Evolutionary conservation across 2,888 invertebrate species (phyloP).

Genomic region (Choreutis nemorana): DNA sequence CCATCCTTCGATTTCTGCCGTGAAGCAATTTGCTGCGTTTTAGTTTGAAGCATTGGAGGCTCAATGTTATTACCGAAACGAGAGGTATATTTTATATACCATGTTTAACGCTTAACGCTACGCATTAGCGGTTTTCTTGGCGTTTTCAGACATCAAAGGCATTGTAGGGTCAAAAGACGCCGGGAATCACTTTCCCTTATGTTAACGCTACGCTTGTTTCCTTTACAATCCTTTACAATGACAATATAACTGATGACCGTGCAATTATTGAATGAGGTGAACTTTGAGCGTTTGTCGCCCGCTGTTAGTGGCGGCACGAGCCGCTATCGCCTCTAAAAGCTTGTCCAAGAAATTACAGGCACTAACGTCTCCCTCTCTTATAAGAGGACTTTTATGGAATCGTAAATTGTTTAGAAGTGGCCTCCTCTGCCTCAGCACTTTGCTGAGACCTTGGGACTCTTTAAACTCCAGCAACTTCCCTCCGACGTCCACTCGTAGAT

Average conservation of each 20-base stretch:
- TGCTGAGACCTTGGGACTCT: no score
- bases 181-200: constrained; percentile 3
- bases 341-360: constrained; percentile 20
- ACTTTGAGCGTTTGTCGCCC: constrained; percentile 2
- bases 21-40: no score
- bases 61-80: no score
- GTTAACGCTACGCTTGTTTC: constrained; percentile 3
- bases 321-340: constrained; percentile 16
- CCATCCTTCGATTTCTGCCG: no score
- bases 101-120: no score
- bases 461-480: no score
- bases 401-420: constrained; percentile 30
- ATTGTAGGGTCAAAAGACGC: not conserved
- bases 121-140: no score
- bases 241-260: constrained; percentile 8
- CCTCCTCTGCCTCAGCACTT: no score
- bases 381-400: constrained; percentile 29
- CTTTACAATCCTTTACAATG: constrained; percentile 7
- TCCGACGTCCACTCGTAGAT: no score
- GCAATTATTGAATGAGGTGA: constrained; percentile 5
- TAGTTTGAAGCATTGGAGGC: no score
- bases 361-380: constrained; percentile 23
- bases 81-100: no score
- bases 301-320: constrained; percentile 4
- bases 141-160: no score